Conservation (phyloP, 2,797 vertebrate species). For the Enteromius unitaeniatus region DNA sequence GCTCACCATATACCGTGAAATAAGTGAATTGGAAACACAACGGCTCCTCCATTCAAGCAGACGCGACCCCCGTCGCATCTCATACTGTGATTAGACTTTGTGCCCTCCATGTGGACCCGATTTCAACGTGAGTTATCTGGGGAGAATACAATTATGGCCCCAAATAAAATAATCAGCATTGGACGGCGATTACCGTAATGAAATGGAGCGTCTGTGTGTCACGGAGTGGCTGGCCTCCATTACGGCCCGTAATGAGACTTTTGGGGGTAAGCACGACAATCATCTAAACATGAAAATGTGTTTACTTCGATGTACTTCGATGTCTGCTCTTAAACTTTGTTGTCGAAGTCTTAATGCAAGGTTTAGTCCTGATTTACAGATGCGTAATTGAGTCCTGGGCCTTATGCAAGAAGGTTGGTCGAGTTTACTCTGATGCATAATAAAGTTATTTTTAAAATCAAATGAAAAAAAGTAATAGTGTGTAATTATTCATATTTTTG, state of each 20-base stretch:
- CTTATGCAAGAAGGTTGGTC: neutral
- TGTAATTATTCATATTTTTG: neutral
- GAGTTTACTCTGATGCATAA: neutral
- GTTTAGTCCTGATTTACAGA: neutral
- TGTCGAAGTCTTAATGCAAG: conserved; percentile 29
- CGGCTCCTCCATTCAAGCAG: conserved; percentile 76
- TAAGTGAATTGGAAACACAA: conserved; percentile 64
- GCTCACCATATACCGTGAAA: conserved; percentile 33
- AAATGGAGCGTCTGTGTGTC: conserved; percentile 95
- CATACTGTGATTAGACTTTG: conserved; percentile 91
- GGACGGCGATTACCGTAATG: conserved; percentile 99
- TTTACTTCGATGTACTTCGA: conserved; percentile 56
- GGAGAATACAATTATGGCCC: conserved; percentile 99
- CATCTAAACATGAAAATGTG: conserved; percentile 57
- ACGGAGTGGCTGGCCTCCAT: conserved; percentile 97
- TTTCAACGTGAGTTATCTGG: conserved; percentile 99
- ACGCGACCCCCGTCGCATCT: conserved; percentile 84
- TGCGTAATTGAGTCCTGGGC: neutral
- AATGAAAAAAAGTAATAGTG: no score
- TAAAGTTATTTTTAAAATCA: neutral
- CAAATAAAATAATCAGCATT: conserved; percentile 99
- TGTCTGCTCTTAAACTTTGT: conserved; percentile 51
- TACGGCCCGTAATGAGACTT: conserved; percentile 95
- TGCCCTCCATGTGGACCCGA: conserved; percentile 96
- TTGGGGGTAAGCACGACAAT: conserved; percentile 74